These are phyloP conservation scores for Salvelinus sp. DNA, from an alignment of 2,113 vertebrate genomes.

Conservation along the genomic window DNA sequence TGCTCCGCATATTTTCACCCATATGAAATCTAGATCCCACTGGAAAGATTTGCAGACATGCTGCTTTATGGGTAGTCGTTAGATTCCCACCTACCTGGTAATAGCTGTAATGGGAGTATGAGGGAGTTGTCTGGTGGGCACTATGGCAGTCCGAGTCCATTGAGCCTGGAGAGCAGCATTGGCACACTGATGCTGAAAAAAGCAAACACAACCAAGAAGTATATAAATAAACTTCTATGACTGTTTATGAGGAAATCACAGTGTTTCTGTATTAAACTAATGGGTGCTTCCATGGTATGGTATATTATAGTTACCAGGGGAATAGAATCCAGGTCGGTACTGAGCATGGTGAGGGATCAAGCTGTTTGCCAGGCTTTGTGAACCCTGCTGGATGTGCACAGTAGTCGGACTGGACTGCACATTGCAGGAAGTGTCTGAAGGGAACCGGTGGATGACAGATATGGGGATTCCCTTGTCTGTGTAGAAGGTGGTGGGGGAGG, in stretches of 20 bases:
- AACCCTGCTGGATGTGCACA: conserved; percentile 61
- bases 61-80: background rate
- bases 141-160: conserved; percentile 45
- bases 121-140: conserved; percentile 42
- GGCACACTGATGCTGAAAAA: conserved; percentile 41
- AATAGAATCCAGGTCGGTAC: conserved; percentile 65
- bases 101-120: conserved; percentile 57
- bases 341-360: conserved; percentile 57
- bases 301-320: conserved; percentile 59
- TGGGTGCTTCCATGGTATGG: background rate
- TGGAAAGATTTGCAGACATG: background rate
- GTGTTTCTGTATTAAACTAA: background rate
- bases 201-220: too few relatives aligned
- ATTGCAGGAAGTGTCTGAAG: conserved; percentile 62
- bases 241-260: background rate
- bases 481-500: conserved; percentile 57
- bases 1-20: background rate
- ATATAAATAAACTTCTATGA: background rate
- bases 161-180: conserved; percentile 55
- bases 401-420: conserved; percentile 60
- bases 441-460: conserved; percentile 52
- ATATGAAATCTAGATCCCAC: background rate
- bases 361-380: conserved; percentile 49
- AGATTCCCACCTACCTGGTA: conserved; percentile 68
- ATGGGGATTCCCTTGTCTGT: conserved; percentile 64